A percentile compares a stretch with the other conserved stretches of the same genome.
phyloP scores from a whole-genome alignment of 2,888 invertebrate genomes.

The Hyposoter didymator region DNA sequence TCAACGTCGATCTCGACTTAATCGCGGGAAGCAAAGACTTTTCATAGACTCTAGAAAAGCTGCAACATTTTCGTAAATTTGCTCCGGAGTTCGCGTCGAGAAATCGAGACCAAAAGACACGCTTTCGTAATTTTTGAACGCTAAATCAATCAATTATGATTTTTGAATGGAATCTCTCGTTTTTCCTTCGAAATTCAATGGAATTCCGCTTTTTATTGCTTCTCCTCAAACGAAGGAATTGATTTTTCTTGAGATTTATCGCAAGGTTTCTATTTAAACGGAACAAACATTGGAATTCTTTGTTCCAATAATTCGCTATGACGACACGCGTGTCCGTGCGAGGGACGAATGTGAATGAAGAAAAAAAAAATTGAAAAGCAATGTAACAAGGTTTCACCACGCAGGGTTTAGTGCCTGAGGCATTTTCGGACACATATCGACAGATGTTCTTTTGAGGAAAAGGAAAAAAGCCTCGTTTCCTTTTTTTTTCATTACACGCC shows the following conservation, averaged over 20 bases:
- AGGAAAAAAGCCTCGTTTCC: conserved; percentile 38
- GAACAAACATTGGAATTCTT: conserved; percentile 78
- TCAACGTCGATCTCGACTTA: not conserved
- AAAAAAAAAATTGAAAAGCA: conserved; percentile 53
- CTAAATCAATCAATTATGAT: not conserved
- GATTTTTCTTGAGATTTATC: not conserved
- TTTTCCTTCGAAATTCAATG: not conserved
- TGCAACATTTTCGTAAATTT: not conserved
- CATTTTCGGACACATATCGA: conserved; percentile 56
- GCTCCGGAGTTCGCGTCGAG: not conserved
- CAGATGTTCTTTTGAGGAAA: conserved; percentile 65
- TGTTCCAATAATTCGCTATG: conserved; percentile 39
- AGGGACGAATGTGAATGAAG: conserved; percentile 12
- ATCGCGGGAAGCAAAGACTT: not conserved
- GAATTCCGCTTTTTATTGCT: not conserved
- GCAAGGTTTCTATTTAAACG: conserved; percentile 64
- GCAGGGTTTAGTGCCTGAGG: conserved; percentile 24
- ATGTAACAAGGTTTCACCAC: conserved; percentile 36
- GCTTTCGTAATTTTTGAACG: no score
- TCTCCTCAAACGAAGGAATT: not conserved
- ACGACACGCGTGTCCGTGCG: conserved; percentile 7
- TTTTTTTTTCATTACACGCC: conserved; percentile 59
- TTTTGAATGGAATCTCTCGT: not conserved
- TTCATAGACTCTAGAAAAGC: not conserved
- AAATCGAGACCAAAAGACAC: no score